A percentile compares a stretch with the other conserved stretches of the same genome.
phyloP scores from a whole-genome alignment of 2,888 invertebrate genomes.

The Cheilosia vernalis region DNA sequence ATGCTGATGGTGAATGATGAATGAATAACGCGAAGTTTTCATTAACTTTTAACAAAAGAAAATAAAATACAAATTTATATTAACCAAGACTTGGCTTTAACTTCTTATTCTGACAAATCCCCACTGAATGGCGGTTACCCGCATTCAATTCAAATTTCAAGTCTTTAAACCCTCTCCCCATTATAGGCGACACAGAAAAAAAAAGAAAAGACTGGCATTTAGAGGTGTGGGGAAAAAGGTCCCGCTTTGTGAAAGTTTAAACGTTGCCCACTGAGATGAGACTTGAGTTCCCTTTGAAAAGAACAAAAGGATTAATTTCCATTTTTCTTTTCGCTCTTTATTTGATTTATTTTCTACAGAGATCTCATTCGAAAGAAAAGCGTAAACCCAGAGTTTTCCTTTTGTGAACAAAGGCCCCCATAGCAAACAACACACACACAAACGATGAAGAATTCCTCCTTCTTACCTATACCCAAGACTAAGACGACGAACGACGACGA shows the following conservation, averaged over 20 bases:
- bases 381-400: conserved; percentile 66
- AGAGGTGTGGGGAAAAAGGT: not conserved
- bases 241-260: conserved; percentile 17
- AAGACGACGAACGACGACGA: conserved; percentile 21
- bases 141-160: conserved; percentile 1
- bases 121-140: not conserved
- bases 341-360: conserved; percentile 17
- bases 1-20: not conserved
- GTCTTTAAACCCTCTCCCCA: conserved; percentile 6
- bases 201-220: not conserved
- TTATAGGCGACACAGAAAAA: no score
- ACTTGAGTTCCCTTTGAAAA: conserved; percentile 9
- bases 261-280: conserved; percentile 2
- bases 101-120: not conserved
- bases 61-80: not conserved
- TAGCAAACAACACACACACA: conserved; percentile 19
- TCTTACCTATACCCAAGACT: conserved; percentile 24
- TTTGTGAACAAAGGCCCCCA: conserved; percentile 54
- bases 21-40: not conserved
- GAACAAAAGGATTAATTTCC: conserved; percentile 67
- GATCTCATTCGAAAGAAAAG: conserved; percentile 35
- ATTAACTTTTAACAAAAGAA: not conserved
- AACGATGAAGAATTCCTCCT: conserved; percentile 59
- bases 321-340: conserved; percentile 45
- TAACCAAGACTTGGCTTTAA: not conserved